Base-by-base conservation (phyloP, 2,797 vertebrate species). In the Sternotherus odoratus region DNA sequence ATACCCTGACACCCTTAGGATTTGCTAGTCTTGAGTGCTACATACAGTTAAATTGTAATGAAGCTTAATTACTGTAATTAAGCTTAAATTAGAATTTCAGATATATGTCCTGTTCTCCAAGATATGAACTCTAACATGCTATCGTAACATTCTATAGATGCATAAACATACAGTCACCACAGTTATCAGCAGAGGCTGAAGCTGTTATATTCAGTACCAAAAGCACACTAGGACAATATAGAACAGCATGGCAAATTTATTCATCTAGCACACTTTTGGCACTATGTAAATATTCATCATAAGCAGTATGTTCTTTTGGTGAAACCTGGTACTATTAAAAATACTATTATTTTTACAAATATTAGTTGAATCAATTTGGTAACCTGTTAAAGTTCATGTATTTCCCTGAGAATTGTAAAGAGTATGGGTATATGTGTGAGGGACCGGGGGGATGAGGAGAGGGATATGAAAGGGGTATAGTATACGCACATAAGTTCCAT, bases 201-300 rank as follows among this genome's bases (percentile, higher is more conserved):
- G 86, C n/a, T 50, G 77, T 24, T 60, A 69, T 50, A 60, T 72
- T 84, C 36, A 79, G 84, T 85, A 91, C 82, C 46, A 85, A 94
- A 51, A 89, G n/a, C 15, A 39, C 7, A 49, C 78, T 78, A 83
- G 63, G 19, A 5, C 2, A 77, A 26, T 12, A 2, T 36, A 78
- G 88, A 4, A 75, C 46, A 83, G 1, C 4, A 66, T 21, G 4
- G 1, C 11, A 33, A 49, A 1, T 11, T 51, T 69, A 83, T 26
- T 1, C 30, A 3, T 2, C 2, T 57, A 75, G 50, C 21, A 36
- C 1, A 50, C 13, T 69, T 79, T 88, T 79, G 8, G 5, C 49
- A 13, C 48, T 94, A 85, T 33, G 1, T n/a, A 26, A 36, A 6
- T 11, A 54, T 23, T 43, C 5, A 39, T 46, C 28, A 28, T 28